These are phyloP conservation scores for Channa maculata DNA, from an alignment of 2,113 vertebrate genomes.

Conservation along the genomic window DNA sequence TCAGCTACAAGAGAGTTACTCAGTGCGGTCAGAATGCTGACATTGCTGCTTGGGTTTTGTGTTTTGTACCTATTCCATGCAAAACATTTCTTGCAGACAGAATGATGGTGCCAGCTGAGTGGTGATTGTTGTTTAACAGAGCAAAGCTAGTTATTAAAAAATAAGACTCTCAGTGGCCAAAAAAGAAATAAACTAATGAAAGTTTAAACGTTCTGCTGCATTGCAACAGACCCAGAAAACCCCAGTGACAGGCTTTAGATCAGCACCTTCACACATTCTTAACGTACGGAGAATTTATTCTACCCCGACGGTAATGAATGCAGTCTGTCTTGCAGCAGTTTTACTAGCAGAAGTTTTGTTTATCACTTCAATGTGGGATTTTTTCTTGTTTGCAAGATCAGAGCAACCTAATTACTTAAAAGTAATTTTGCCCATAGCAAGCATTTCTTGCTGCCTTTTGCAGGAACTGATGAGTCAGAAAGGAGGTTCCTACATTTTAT, in stretches of 20 bases:
- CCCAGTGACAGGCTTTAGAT: constrained; percentile 39
- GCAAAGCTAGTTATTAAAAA: constrained; percentile 33
- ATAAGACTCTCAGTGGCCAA: constrained; percentile 28
- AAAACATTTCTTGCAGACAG: constrained; percentile 7
- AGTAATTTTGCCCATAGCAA: not conserved
- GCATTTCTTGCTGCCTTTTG: constrained; percentile 10
- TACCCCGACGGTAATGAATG: constrained; percentile 22
- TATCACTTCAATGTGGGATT: constrained; percentile 28
- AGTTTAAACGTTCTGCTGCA: constrained; percentile 45
- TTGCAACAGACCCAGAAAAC: constrained; percentile 43
- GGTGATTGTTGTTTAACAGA: constrained; percentile 21
- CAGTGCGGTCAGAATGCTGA: not conserved
- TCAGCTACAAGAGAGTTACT: constrained; percentile 5
- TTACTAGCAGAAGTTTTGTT: constrained; percentile 19
- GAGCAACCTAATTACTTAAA: constrained; percentile 21
- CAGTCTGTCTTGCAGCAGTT: constrained; percentile 13
- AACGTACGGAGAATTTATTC: constrained; percentile 8
- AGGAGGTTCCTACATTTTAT: too few species aligned
- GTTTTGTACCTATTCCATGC: not conserved
- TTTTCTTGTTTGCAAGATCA: constrained; percentile 10
- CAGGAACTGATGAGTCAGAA: constrained; percentile 37
- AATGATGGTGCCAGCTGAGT: not conserved
- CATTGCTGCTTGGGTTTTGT: not conserved
- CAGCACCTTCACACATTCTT: constrained; percentile 42
- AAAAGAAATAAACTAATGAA: constrained; percentile 22